A percentile compares a stretch with the other conserved stretches of the same genome.
phyloP scores from a whole-genome alignment of 2,113 vertebrate species.

The Halcyon senegalensis region DNA sequence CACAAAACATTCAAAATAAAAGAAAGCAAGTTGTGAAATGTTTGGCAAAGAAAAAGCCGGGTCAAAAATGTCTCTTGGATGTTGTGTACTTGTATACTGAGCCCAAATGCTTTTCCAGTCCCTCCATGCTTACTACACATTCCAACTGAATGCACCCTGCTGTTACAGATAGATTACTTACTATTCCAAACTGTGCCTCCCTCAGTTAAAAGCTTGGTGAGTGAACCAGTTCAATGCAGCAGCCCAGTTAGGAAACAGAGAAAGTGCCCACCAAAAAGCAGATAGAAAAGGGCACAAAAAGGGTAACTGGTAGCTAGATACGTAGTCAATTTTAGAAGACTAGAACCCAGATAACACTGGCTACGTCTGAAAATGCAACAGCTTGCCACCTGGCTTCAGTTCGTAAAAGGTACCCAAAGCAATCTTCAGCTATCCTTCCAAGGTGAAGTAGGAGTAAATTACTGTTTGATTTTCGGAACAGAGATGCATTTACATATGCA shows the following conservation, averaged over 20 bases:
- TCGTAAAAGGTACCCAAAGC: background rate
- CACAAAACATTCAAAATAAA: background rate
- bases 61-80: background rate
- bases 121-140: background rate
- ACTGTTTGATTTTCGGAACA: background rate
- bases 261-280: background rate
- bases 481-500: background rate
- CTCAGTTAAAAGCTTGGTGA: background rate
- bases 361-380: background rate
- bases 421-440: background rate
- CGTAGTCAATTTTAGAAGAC: background rate
- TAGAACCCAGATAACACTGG: background rate
- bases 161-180: background rate
- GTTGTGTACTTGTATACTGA: background rate
- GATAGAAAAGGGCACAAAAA: background rate
- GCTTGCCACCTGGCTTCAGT: background rate
- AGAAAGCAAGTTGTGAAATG: slow-evolving; percentile 21
- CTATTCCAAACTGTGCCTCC: background rate
- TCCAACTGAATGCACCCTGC: background rate
- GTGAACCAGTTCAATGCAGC: background rate
- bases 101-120: background rate
- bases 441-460: background rate
- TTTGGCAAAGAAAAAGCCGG: background rate
- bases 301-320: background rate
- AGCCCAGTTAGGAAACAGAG: background rate